These are phyloP conservation scores for Ametastegia equiseti DNA, from an alignment of 2,888 invertebrate species.

Conservation along the genomic window DNA sequence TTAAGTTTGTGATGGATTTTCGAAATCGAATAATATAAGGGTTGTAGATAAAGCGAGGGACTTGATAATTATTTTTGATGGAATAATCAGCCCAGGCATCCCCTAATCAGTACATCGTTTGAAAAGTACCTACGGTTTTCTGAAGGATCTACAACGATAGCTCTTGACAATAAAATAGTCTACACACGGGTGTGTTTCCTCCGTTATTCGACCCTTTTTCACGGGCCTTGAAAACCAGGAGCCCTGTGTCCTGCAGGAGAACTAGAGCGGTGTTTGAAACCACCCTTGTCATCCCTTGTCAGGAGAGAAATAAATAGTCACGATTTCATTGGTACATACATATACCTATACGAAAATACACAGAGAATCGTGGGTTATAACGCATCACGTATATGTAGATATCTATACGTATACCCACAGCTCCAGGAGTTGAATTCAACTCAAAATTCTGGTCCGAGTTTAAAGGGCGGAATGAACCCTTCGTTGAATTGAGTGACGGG, in stretches of 20 bases:
- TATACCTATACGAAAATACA: no score
- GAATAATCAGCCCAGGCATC: no score
- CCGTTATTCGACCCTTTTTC: neutral
- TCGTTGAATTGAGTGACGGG: slow-evolving; percentile 58
- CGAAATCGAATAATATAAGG: no score
- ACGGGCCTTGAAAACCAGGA: neutral
- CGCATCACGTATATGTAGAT: neutral
- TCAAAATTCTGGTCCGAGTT: slow-evolving; percentile 15
- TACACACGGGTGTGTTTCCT: neutral
- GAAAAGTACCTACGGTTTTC: no score
- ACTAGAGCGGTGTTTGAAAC: slow-evolving; percentile 11
- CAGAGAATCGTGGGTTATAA: neutral
- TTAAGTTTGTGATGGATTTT: no score
- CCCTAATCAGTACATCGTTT: no score
- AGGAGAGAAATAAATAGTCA: slow-evolving; percentile 31
- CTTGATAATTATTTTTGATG: no score
- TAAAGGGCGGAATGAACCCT: slow-evolving; percentile 41
- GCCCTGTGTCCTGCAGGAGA: neutral
- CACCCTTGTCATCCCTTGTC: slow-evolving; percentile 45
- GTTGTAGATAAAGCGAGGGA: no score
- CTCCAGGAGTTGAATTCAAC: neutral
- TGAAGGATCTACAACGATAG: neutral
- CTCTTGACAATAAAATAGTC: slow-evolving; percentile 5
- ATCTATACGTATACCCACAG: neutral
- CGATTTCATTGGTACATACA: slow-evolving; percentile 15